Evolutionary conservation across 2,113 vertebrate genomes (phyloP), one percentile per base, ranked within the genome.

Genomic region (Delphinapterus leucas): DNA sequence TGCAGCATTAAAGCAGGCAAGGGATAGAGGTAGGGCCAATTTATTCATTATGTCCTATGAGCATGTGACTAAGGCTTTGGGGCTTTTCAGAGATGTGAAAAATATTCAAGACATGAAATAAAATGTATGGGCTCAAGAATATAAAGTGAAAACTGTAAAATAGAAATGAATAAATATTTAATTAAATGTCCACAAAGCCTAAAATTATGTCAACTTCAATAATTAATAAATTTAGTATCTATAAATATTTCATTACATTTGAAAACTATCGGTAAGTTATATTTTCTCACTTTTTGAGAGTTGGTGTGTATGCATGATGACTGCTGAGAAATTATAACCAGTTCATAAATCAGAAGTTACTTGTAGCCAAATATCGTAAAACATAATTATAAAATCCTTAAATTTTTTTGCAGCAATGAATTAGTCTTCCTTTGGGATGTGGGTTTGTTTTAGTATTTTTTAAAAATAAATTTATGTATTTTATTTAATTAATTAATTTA

Each of bases 291-390:
- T 88, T 84, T 77, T 38, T 49, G 65, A 93, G 60, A 90, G 65
- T 28, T 94, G 31, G 73, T 85, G 28, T 80, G 8, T 55, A 70
- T 93, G 20, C 15, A 38, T 81, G n/a, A 44, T 94, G 71, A 83
- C 91, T 97, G 61, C 33, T 95, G 80, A 92, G 74, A 92, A 95
- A 95, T 95, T 97, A 77, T 67, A 85, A 95, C 60, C 81, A 93
- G 71, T 85, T 97, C 84, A 93, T 97, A 95, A 96, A 87, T 97
- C 83, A 95, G 67, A 95, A 93, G 88, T 95, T 92, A 92, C 90
- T 94, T 97, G 60, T 84, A 92, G 96, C 88, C 81, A 97, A 90
- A 92, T 97, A 88, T 95, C 44, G 41, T 97, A 95, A 95, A 98
- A 89, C 65, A 79, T 85, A 97, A 95, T 96, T 96, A 80, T 77